Conservation (phyloP, 1,140 invertebrate genomes). For the Arctopsyche grandis region DNA sequence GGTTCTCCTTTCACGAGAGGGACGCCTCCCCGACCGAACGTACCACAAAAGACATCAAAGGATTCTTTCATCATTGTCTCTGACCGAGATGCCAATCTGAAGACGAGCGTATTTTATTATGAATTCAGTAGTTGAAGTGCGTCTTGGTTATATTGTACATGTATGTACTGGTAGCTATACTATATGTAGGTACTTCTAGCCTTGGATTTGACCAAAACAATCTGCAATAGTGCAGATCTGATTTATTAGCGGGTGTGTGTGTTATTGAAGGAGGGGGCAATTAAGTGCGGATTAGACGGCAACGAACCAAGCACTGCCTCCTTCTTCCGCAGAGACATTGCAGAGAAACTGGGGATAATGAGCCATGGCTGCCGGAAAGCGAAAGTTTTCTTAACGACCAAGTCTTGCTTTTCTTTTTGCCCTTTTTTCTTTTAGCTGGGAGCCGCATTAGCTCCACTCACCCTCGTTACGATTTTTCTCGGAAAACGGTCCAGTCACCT, state of each 20-base stretch:
- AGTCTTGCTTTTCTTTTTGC: conserved; percentile 6
- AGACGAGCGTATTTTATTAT: neutral
- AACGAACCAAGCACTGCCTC: too few relatives aligned
- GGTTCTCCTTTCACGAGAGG: conserved; percentile 11
- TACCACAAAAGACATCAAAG: conserved; percentile 34
- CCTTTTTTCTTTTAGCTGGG: neutral
- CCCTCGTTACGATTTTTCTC: conserved; percentile 16
- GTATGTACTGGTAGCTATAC: too few relatives aligned
- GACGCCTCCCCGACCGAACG: neutral
- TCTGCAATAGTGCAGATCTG: too few relatives aligned
- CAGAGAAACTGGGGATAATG: conserved; percentile 23
- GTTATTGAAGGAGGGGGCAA: too few relatives aligned
- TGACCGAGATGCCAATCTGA: neutral
- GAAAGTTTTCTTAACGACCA: conserved; percentile 28
- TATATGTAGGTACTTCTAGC: too few relatives aligned
- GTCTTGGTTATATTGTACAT: too few relatives aligned
- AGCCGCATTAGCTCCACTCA: conserved; percentile 14
- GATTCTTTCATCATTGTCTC: conserved; percentile 34
- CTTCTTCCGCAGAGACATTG: neutral
- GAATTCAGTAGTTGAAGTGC: too few relatives aligned
- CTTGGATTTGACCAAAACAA: too few relatives aligned
- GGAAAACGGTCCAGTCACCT: neutral
- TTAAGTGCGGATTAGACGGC: too few relatives aligned
- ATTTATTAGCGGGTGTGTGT: too few relatives aligned
- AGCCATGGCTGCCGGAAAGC: conserved; percentile 19